Base-by-base conservation (phyloP, 2,797 vertebrate genomes). In the Echiichthys vipera region DNA sequence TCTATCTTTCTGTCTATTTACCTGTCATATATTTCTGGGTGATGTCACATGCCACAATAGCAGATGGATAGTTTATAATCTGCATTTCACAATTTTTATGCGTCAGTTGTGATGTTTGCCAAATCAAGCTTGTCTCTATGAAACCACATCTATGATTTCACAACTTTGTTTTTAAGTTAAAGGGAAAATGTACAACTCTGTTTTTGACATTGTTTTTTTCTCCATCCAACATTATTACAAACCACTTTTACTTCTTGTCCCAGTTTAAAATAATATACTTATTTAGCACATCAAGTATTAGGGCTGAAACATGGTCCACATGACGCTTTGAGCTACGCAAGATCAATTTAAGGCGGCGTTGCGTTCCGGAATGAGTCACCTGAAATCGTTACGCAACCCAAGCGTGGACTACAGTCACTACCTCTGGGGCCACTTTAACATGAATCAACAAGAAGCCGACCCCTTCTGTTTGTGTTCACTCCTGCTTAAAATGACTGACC, bases 41-140 rank as follows among this genome's bases (percentile, higher is more conserved):
- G 30, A 56, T 62, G 5, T 58, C n/a, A 42, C 11, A n/a, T 29
- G 5, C 13, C 12, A 32, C 20, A 53, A 14, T 7, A 2, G 2
- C 57, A 58, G 49, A 37, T 36, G 15, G 37, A 46, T 47, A 37
- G 30, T 53, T 54, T 4, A 10, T 58, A 22, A 56, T 5, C 14
- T 51, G 39, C 15, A 64, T 64, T 74, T 53, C 13, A 39, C 40
- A 15, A 37, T 66, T 61, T 50, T 40, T 39, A 25, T 74, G 30
- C 25, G 27, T 65, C 7, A 49, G 34, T 32, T 70, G 32, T 73
- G 8, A 45, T 47, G 15, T 65, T 25, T 78, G 46, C 64, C 24
- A 47, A 25, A 58, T 56, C 46, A 70, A 34, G 13, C 30, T 53
- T 61, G 43, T 59, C 45, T 68, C 42, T 22, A 34, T 54, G 47